Percentiles rank a stretch among this genome's conserved stretches.
phyloP scores from a whole-genome alignment of 2,797 vertebrate genomes.

The Nasua narica region DNA sequence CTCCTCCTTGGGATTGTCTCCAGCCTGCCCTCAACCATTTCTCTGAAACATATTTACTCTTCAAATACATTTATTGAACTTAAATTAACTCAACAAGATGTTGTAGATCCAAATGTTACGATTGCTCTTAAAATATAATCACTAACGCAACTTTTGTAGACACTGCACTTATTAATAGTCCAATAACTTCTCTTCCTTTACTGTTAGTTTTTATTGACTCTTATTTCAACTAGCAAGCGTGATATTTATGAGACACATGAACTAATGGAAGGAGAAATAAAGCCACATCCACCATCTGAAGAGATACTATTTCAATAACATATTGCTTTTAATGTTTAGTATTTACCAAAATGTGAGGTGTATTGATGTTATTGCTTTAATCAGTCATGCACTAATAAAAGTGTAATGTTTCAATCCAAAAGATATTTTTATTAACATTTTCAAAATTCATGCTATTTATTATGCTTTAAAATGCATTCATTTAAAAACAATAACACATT shows the following conservation, averaged over 20 bases:
- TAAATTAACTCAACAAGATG: not conserved
- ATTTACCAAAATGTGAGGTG: not conserved
- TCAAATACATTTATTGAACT: not conserved
- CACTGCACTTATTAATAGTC: not conserved
- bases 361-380: not conserved
- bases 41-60: not conserved
- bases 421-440: not conserved
- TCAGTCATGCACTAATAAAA: not conserved
- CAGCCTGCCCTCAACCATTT: not conserved
- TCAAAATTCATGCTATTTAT: not conserved
- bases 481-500: not conserved
- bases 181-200: not conserved
- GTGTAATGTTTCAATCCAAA: not conserved
- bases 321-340: not conserved
- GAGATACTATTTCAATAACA: not conserved
- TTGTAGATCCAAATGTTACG: not conserved
- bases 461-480: not conserved
- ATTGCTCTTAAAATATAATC: not conserved
- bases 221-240: not conserved
- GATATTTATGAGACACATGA: not conserved
- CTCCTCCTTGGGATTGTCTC: accelerated
- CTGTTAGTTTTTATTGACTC: not conserved
- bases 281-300: not conserved
- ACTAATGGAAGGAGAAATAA: not conserved
- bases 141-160: not conserved